These are phyloP conservation scores for Encarsia formosa DNA, from an alignment of 2,888 invertebrate genomes.

Conservation along the genomic window DNA sequence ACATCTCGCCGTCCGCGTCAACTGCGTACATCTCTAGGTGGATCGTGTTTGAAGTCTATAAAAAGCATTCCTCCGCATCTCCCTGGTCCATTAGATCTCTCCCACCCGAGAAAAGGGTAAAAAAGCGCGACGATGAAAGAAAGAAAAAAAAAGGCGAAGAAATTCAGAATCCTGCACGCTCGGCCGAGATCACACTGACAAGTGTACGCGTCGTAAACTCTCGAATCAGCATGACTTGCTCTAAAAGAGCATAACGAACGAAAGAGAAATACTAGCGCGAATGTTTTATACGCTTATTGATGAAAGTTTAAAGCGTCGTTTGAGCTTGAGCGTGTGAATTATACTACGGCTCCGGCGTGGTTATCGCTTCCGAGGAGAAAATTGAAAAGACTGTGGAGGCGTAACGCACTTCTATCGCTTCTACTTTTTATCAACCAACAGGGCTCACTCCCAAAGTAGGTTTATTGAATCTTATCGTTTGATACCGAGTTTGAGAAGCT, in stretches of 20 bases:
- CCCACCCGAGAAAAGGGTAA: background rate
- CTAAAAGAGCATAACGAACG: background rate
- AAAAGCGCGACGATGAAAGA: background rate
- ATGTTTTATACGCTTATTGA: background rate
- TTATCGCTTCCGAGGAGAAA: background rate
- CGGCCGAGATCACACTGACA: constrained; percentile 24
- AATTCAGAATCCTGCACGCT: background rate
- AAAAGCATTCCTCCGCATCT: constrained; percentile 17
- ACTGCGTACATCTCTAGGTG: constrained; percentile 5
- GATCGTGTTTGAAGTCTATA: constrained; percentile 28
- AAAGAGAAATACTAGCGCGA: background rate
- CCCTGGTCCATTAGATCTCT: constrained; percentile 12
- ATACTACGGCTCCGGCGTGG: background rate
- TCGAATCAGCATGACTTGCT: constrained; percentile 8
- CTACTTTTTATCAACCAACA: too few species aligned
- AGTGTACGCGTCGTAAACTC: constrained; percentile 14
- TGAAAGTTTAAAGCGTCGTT: constrained; percentile 15
- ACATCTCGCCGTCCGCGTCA: too few species aligned
- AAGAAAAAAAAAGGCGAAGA: background rate
- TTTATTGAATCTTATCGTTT: too few species aligned
- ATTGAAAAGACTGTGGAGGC: background rate
- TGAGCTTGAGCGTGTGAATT: constrained; percentile 4
- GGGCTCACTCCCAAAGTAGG: too few species aligned
- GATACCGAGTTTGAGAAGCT: too few species aligned
- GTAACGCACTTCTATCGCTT: background rate